Evolutionary conservation across 1,140 invertebrate species (phyloP), one percentile per base, ranked within the genome.

Genomic region (Orius laevigatus): DNA sequence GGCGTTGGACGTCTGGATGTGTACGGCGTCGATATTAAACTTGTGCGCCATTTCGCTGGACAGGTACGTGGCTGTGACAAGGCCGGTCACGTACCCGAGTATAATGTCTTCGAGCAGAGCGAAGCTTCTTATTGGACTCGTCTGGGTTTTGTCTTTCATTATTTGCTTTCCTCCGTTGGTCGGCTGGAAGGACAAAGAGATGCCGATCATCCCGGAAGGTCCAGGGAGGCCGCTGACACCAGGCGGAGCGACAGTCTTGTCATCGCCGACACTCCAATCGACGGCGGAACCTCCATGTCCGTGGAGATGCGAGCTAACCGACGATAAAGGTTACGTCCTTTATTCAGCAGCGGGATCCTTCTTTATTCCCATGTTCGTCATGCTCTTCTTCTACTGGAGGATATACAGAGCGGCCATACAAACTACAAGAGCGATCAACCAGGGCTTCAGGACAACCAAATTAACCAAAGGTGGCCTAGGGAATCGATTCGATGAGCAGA

Each of bases 141-240:
- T 96, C 5, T 98, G 94, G 93, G 76, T 94, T 41, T 70, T 95
- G 32, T 93, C 89, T 45, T 94, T 96, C 59, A 79, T 95, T 55
- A 94, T 98, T 50, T 97, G 92, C 64, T 90, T 97, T 60, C 93
- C 93, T 25, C 93, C 92, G 5, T 64, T 98, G 32, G 86, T 96
- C 15, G 90, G 90, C 10, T 85, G 91, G 90, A 91, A 84, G 62
- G 84, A 90, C 67, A 71, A 79, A 4, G 43, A 34, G 16, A 12
- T 16, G 9, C 42, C 15, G n/a, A 12, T 31, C 4, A 32, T 45
- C 11, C 43, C 43, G n/a, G 43, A 45, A 32, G 43, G 43, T 12
- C 15, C 41, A n/a, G 36, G 38, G 14, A 15, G 48, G 11, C 48
- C 20, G 18, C 43, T 33, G 33, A 43, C 48, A 11, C 47, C 53